Base-by-base conservation (phyloP, 2,888 invertebrate species). In the Galerucella nymphaeae region DNA sequence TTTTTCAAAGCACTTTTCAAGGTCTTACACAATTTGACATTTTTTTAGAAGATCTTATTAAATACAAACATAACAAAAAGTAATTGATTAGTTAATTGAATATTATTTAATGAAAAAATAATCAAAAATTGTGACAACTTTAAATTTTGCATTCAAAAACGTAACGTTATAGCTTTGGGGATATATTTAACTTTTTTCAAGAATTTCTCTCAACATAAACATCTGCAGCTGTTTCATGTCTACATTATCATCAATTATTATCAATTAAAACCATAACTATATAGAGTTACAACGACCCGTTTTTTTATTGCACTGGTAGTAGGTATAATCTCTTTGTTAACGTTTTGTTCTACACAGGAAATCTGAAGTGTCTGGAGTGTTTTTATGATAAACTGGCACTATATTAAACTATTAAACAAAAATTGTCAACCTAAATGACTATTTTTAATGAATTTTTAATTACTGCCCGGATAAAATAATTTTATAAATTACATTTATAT, bases 171-270 rank as follows among this genome's bases (percentile, higher is more conserved):
- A 45, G 14, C 45, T 2, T 45, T 45, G 13, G 45, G 13, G 45
- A 0, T 45, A 14, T 14, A 45, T 14, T 14, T 1, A 13, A 14
- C 45, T 53, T 53, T 53, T 53, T 53, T 53, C 16, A 18, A 18
- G 16, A 53, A 16, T 53, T 9, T 53, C 1, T 18, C 53, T 16
- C 16, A n/a, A 10, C 11, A 16, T 38, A 16, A 38, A n/a, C 16
- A 38, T 16, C n/a, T 48, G 64, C 64, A 64, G 64, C 64, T 64
- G 64, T 45, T 23, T 50, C n/a, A 45, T 14, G 18, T 64, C 50
- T 64, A 64, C 30, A 64, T 64, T 64, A 50, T 18, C 45, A 50
- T 14, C 48, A 64, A 64, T 64, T 64, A 64, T n/a, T 20, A 45
- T 45, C 48, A 64, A 64, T 64, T 64, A 64, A 23, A 48, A 16